phyloP scores from a whole-genome alignment of 1,140 invertebrate species.

The Zaprionus ghesquierei region DNA sequence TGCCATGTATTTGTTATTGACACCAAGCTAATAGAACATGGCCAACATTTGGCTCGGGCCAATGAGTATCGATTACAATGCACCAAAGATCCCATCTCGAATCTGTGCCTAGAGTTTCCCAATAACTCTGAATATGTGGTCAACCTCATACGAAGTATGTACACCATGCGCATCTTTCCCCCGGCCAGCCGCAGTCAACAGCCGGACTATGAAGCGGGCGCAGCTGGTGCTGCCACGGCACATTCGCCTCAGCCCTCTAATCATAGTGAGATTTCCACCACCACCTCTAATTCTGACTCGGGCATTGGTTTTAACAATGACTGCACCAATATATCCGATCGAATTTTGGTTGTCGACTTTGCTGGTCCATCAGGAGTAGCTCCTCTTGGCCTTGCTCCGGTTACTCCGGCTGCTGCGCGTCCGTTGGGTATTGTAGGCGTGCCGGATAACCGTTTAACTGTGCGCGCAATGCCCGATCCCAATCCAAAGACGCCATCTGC shows the following conservation, averaged over 20 bases:
- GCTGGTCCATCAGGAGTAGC: conserved; percentile 75
- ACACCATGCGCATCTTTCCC: conserved; percentile 84
- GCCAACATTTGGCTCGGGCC: conserved; percentile 89
- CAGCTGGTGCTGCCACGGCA: conserved; percentile 72
- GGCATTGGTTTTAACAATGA: conserved; percentile 96
- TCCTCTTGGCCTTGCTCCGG: conserved; percentile 5
- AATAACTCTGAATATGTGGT: conserved; percentile 94
- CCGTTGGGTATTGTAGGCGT: conserved; percentile 65
- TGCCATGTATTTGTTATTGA: conserved; percentile 98
- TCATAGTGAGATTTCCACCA: conserved; percentile 91
- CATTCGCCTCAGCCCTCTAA: conserved; percentile 92
- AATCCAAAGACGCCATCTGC: conserved; percentile 42
- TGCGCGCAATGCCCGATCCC: conserved; percentile 83
- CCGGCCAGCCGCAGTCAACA: conserved; percentile 62
- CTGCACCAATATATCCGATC: conserved; percentile 90
- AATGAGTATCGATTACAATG: conserved; percentile 91
- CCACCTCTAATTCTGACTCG: conserved; percentile 96
- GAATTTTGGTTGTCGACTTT: conserved; percentile 92
- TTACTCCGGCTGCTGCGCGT: conserved; percentile 44
- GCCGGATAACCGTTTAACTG: conserved; percentile 82
- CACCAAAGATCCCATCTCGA: conserved; percentile 87
- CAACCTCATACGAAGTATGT: conserved; percentile 87
- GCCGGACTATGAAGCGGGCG: conserved; percentile 42
- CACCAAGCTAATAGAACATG: conserved; percentile 91
- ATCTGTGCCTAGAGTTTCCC: conserved; percentile 94